Conservation (phyloP, 35 echinoderm and acorn worm genomes). For the Ophioderma brevispina region DNA sequence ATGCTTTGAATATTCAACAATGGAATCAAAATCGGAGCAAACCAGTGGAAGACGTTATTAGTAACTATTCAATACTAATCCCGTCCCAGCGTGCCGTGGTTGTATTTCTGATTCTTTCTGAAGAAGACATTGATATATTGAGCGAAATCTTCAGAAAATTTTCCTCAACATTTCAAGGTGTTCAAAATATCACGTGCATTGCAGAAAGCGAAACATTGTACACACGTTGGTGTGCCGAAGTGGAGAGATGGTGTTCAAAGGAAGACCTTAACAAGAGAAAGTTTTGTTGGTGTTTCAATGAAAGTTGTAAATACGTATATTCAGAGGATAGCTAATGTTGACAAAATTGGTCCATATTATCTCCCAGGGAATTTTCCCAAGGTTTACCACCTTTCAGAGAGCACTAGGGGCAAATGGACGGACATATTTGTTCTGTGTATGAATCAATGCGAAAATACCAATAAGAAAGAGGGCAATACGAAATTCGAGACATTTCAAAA, state of each 20-base stretch:
- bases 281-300: slow-evolving; percentile 39
- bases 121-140: slow-evolving; percentile 34
- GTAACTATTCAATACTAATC: slow-evolving; percentile 47
- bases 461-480: slow-evolving; percentile 47
- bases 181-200: slow-evolving; percentile 47
- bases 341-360: background rate
- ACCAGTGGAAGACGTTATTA: slow-evolving; percentile 29
- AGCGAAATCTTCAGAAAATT: slow-evolving; percentile 63
- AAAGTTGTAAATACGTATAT: slow-evolving; percentile 31
- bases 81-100: slow-evolving; percentile 29
- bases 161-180: slow-evolving; percentile 28
- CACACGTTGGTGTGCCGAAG: slow-evolving; percentile 9
- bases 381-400: background rate
- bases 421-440: slow-evolving; percentile 58
- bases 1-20: background rate
- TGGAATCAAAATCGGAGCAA: slow-evolving; percentile 46
- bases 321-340: slow-evolving; percentile 23
- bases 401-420: slow-evolving; percentile 43
- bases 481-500: slow-evolving; percentile 44
- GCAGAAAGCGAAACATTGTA: slow-evolving; percentile 21
- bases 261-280: slow-evolving; percentile 27
- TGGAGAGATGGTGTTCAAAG: slow-evolving; percentile 4
- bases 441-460: slow-evolving; percentile 80
- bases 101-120: slow-evolving; percentile 49
- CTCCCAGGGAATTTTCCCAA: background rate